Percentiles rank a stretch among this genome's conserved stretches.
These are phyloP conservation scores for Mus spicilegus DNA, from an alignment of 2,113 vertebrate genomes.

Conservation along the genomic window DNA sequence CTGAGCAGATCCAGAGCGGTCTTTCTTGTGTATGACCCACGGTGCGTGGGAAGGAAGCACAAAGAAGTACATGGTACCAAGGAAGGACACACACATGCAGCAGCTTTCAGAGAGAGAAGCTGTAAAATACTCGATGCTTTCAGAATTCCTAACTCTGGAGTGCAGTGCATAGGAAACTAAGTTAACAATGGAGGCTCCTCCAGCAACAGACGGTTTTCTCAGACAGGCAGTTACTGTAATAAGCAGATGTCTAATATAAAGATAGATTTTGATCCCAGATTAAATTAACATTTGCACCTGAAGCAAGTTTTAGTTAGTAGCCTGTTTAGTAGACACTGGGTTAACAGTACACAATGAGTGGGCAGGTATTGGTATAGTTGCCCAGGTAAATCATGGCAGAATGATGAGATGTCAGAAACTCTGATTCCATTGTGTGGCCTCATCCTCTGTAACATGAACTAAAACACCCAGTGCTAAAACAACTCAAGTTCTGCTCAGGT, in stretches of 20 bases:
- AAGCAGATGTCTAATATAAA: not conserved
- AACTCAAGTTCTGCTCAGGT: not conserved
- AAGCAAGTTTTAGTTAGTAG: not conserved
- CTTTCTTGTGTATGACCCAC: not conserved
- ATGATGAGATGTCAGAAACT: too few species aligned
- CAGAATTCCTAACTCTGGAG: not conserved
- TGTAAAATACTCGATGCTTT: not conserved
- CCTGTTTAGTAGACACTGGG: not conserved
- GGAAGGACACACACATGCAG: not conserved
- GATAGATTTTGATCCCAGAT: not conserved
- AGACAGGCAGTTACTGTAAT: not conserved
- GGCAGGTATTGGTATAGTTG: not conserved
- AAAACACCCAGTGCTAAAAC: not conserved
- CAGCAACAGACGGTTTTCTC: not conserved
- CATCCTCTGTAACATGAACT: not conserved
- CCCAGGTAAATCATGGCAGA: not conserved
- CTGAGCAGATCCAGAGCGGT: too few species aligned
- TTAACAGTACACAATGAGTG: not conserved
- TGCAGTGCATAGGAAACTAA: not conserved
- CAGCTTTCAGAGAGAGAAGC: not conserved
- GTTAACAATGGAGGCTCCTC: not conserved
- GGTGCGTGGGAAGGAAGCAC: not conserved
- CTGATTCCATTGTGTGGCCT: too few species aligned
- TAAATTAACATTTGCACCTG: not conserved
- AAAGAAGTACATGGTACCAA: rapidly evolving